Evolutionary conservation across 2,113 vertebrate species (phyloP).

Genomic region (Pteropus alecto): DNA sequence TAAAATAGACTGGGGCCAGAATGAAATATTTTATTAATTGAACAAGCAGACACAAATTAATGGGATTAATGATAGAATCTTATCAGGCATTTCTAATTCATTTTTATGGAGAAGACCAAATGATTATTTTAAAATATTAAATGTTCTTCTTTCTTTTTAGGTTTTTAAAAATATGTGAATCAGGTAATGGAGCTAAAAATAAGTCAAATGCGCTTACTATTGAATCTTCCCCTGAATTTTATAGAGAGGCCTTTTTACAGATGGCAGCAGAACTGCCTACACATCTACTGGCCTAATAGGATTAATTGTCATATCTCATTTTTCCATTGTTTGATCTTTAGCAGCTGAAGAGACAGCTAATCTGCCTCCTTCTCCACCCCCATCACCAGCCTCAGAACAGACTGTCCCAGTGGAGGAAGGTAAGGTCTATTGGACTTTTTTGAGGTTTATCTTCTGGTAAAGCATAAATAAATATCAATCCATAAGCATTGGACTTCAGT

Average conservation of each 20-base stretch:
- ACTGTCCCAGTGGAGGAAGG: conserved; percentile 93
- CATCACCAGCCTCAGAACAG: conserved; percentile 95
- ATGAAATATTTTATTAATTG: conserved; percentile 31
- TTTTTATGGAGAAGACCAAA: not conserved
- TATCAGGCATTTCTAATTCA: not conserved
- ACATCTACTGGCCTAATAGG: not conserved
- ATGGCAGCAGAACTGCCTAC: not conserved
- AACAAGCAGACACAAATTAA: not conserved
- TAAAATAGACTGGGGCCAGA: not conserved
- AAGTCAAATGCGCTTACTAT: not conserved
- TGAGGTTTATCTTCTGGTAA: conserved; percentile 23
- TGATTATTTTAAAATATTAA: not conserved
- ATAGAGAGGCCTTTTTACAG: conserved; percentile 13
- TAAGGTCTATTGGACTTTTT: conserved; percentile 80
- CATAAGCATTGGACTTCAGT: not conserved
- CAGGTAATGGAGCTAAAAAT: conserved; percentile 13
- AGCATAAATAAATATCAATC: not conserved
- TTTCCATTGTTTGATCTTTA: conserved; percentile 80
- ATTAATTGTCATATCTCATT: conserved; percentile 77
- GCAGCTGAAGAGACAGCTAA: conserved; percentile 96
- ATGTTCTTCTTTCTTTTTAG: conserved; percentile 35
- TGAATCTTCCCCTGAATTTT: conserved; percentile 37
- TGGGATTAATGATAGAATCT: not conserved
- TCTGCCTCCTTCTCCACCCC: conserved; percentile 97
- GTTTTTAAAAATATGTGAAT: conserved; percentile 40